Evolutionary conservation across 2,113 vertebrate species (phyloP).

Genomic region (human): GRCh38 chr6:6484501-6485000

Average conservation of each 20-base stretch:
- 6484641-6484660: neutral
- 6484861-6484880: neutral
- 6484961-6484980: neutral
- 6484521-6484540: neutral
- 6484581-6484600: neutral
- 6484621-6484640: neutral
- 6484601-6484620: neutral
- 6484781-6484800: neutral
- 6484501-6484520: neutral
- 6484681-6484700: neutral
- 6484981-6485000: neutral
- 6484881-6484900: neutral
- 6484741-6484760: rapidly evolving
- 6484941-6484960: neutral
- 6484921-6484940: neutral
- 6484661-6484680: neutral
- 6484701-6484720: neutral
- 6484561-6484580: neutral
- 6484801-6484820: neutral
- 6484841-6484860: no score
- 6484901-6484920: neutral
- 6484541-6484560: neutral
- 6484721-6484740: rapidly evolving
- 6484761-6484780: neutral
- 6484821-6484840: neutral